Conservation (phyloP, 2,797 vertebrate species). For the Alfaro cultratus region DNA sequence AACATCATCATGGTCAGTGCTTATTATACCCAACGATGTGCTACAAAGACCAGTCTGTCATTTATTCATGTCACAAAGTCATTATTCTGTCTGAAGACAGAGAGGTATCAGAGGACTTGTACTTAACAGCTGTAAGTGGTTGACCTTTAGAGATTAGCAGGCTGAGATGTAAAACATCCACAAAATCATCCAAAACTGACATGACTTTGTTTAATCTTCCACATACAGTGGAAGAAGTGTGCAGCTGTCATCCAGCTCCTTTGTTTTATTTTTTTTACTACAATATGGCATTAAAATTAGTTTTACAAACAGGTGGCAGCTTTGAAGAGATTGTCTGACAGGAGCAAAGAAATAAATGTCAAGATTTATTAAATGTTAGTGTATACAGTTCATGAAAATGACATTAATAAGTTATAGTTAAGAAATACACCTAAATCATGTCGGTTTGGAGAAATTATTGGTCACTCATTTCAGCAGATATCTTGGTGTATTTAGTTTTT, state of each 20-base stretch:
- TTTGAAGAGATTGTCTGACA: not conserved
- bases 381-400: not conserved
- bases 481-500: not conserved
- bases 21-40: constrained; percentile 60
- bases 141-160: not conserved
- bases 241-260: not conserved
- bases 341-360: not conserved
- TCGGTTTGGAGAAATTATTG: not conserved
- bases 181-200: constrained; percentile 1
- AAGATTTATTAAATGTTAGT: not conserved
- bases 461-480: not conserved
- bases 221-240: not conserved
- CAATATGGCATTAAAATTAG: not conserved
- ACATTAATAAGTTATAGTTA: not conserved
- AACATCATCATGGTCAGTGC: constrained; percentile 51
- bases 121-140: not conserved
- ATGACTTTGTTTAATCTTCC: not conserved
- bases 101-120: not conserved
- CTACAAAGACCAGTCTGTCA: constrained; percentile 32
- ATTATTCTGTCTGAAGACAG: constrained; percentile 35
- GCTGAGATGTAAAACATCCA: constrained; percentile 19
- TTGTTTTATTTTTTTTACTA: not conserved
- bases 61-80: constrained; percentile 55
- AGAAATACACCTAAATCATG: not conserved
- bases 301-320: not conserved